These are phyloP conservation scores for Tigriopus californicus DNA, from an alignment of 2,888 invertebrate species.

Conservation along the genomic window DNA sequence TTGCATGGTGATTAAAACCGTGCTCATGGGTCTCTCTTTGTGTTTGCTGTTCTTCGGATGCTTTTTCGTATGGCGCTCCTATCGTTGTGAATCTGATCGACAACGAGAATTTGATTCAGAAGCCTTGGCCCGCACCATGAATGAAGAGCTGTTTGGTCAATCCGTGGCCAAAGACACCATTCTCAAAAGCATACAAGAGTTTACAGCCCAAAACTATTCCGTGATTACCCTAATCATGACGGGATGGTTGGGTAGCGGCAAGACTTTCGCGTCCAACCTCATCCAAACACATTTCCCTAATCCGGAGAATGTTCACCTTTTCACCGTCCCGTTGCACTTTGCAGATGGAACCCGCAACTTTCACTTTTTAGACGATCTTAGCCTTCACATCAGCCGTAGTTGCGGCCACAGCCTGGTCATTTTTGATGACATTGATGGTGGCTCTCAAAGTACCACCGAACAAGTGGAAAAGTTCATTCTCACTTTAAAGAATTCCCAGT, in stretches of 20 bases:
- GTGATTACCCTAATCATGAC: neutral
- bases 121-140: neutral
- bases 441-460: neutral
- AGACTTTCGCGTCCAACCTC: neutral
- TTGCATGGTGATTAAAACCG: no score
- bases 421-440: slow-evolving; percentile 1
- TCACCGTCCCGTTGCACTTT: slow-evolving; percentile 1
- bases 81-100: no score
- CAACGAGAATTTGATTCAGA: no score
- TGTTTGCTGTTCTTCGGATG: no score
- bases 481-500: neutral
- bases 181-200: neutral
- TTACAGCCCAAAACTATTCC: neutral
- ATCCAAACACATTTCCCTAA: neutral
- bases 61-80: no score
- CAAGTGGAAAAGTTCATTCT: neutral
- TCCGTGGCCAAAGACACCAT: neutral
- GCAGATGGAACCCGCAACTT: neutral
- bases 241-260: neutral
- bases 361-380: neutral
- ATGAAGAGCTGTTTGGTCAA: slow-evolving; percentile 2
- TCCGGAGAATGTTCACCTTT: neutral
- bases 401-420: slow-evolving; percentile 3
- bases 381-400: neutral
- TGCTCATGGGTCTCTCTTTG: no score